Conservation (phyloP, 2,888 invertebrate species). For the Dysmachus trigonus region DNA sequence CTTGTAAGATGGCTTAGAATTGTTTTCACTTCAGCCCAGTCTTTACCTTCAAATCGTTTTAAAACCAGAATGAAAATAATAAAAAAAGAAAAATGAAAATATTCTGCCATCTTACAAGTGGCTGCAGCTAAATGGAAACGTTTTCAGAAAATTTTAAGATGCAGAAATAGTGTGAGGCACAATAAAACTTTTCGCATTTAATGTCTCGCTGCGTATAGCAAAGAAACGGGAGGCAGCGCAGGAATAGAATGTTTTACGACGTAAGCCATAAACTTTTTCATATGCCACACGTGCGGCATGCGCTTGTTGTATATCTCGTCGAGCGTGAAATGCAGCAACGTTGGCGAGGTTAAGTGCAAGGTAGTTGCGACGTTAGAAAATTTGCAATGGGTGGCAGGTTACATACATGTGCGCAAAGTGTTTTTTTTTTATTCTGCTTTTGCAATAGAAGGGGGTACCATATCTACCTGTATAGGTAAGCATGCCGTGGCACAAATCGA, state of each 20-base stretch:
- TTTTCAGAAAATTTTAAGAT: background rate
- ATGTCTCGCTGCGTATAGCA: background rate
- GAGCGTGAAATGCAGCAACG: constrained; percentile 15
- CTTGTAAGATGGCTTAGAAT: constrained; percentile 2
- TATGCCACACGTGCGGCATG: constrained; percentile 13
- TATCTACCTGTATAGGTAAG: background rate
- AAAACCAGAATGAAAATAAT: background rate
- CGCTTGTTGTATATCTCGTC: background rate
- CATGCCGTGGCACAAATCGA: background rate
- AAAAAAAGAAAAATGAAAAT: background rate
- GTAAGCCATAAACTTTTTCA: background rate
- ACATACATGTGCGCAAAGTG: background rate
- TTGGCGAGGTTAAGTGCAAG: constrained; percentile 38
- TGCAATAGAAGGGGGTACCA: background rate
- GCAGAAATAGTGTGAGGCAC: background rate
- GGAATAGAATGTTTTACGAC: background rate
- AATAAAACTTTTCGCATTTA: background rate
- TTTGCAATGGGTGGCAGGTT: background rate
- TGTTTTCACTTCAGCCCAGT: background rate
- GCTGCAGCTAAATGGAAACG: background rate
- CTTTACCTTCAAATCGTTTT: background rate
- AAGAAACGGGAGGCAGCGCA: background rate
- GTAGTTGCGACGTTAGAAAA: background rate
- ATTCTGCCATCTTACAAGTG: background rate
- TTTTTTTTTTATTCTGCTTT: background rate